Evolutionary conservation across 2,113 vertebrate species (phyloP), one percentile per base, ranked within the genome.

Genomic region (Malurus cyaneus): DNA sequence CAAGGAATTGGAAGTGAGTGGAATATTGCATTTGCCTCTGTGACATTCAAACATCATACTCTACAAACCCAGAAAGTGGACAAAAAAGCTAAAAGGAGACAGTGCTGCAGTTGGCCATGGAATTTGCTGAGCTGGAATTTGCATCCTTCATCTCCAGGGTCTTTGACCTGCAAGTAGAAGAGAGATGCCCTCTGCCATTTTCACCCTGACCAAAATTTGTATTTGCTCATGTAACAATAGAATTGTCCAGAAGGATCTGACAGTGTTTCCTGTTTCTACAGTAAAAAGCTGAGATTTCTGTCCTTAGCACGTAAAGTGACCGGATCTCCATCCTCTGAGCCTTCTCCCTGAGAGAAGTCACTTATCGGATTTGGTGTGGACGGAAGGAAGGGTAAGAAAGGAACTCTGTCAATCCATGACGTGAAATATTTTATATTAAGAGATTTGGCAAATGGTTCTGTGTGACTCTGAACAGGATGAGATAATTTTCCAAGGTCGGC

Each of bases 381-480:
- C 47, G 83, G 96, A 94, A 96, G 94, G 97, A 95, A 96, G 93
- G 80, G 77, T 62, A 71, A 92, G 86, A 95, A 65, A 91, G 93
- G 94, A 93, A 88, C 86, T 94, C 39, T 50, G 88, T 94, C 82
- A 57, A 61, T 73, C 79, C 41, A 3, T 93, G 86, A 95, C 61
- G 61, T 71, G 91, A 94, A 94, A 74, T 92, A 60, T 88, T 93
- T 90, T 82, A 71, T 79, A 87, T 83, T 83, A 72, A 80, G 67
- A 89, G 83, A 81, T 86, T 61, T 89, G 83, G 92, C 69, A 80
- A 80, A 61, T 25, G 49, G 19, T 62, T 74, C 59, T 52, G 28
- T 70, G 77, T 18, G 89, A 92, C 42, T 93, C 60, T 41, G 29
- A 79, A 89, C 89, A 89, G 88, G 79, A 93, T 94, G 87, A 89